Conservation (phyloP, 2,888 invertebrate genomes). For the Syrista parreyssii region DNA sequence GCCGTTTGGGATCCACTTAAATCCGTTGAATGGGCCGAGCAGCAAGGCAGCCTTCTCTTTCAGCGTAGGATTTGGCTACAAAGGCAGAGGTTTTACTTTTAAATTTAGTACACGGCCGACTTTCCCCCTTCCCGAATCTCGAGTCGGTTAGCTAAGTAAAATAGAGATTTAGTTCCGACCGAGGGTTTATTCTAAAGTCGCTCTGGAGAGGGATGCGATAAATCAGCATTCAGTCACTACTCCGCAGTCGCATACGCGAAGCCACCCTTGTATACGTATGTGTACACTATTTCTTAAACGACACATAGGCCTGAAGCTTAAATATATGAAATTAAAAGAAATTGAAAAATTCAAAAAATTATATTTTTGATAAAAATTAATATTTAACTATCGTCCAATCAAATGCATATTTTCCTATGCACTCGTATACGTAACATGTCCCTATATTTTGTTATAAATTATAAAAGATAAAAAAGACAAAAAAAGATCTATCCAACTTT, state of each 20-base stretch:
- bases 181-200: constrained; percentile 50
- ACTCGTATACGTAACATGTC: neutral
- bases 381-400: neutral
- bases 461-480: neutral
- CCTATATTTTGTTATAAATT: neutral
- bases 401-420: neutral
- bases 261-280: neutral
- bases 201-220: constrained; percentile 28
- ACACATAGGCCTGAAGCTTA: neutral
- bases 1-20: constrained; percentile 48
- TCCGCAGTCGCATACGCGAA: neutral
- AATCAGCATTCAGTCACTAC: constrained; percentile 33
- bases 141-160: constrained; percentile 51
- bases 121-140: constrained; percentile 32
- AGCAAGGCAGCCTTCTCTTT: constrained; percentile 48
- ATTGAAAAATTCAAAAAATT: no score
- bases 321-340: neutral
- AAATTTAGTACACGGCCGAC: constrained; percentile 61
- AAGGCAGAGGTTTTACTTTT: constrained; percentile 61
- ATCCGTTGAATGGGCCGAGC: constrained; percentile 53
- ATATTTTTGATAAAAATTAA: neutral
- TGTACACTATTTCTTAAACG: neutral
- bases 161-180: constrained; percentile 53
- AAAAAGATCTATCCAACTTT: neutral
- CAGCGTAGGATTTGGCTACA: constrained; percentile 57